Evolutionary conservation across 2,888 invertebrate genomes (phyloP), one percentile per base, ranked within the genome.

Genomic region (Doris montereyensis): DNA sequence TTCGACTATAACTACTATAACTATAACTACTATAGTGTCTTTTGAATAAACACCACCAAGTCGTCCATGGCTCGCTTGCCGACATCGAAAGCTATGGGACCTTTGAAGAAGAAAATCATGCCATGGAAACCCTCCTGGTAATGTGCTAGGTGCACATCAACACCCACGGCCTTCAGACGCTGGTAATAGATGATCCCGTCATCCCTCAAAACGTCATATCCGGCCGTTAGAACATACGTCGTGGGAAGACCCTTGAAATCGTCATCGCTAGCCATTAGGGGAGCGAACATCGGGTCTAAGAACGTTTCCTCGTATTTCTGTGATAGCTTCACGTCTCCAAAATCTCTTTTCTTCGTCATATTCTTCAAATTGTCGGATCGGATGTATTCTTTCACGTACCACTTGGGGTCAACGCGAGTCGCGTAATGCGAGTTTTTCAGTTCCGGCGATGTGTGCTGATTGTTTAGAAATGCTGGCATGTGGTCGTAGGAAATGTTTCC

Each of bases 121-220:
- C 84, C 87, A 73, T 89, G 88, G 71, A 87, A 88, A 0, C 85
- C 87, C 2, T 86, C 84, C 21, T 81, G 73, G 58, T 88, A 85
- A 74, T 88, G 87, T 13, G 87, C 84, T 13, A 84, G 82, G 3
- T 85, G 84, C 0, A 88, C 89, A 17, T 84, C 83, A n/a, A 89
- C 89, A 1, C 88, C 88, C 5, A 84, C 85, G 24, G 81, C 84
- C 74, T 85, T 81, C 78, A 91, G 82, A 70, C 90, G 80, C 77
- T 88, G 83, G 5, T 87, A 89, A 80, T 91, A 92, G 76, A 91
- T 87, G 4, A 89, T 67, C 2, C 90, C 89, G 72, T 92, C 92
- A 78, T 92, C 91, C 3, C 91, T 83, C 5, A 91, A 83, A 1
- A 91, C 87, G 83, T 92, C 92, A 83, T 88, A 90, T 81, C 91